Percentiles rank a stretch among this genome's conserved stretches.
phyloP scores from a whole-genome alignment of 2,888 invertebrate genomes.

The Cyclophora albipunctata region DNA sequence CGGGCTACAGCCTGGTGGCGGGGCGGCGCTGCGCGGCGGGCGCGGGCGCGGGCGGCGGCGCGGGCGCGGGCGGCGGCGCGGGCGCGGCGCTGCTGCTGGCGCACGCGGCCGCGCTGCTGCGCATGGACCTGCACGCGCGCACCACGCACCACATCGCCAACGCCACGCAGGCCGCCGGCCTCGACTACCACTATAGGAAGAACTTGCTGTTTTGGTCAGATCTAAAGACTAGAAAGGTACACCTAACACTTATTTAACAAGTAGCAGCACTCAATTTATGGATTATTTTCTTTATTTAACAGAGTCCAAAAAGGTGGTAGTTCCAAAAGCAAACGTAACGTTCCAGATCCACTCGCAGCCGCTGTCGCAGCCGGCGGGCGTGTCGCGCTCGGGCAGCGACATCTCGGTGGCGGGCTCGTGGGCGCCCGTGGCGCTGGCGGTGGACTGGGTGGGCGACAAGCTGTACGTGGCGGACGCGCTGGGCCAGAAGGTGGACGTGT shows the following conservation, averaged over 20 bases:
- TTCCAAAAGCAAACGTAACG: too few species aligned
- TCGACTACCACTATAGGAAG: slow-evolving; percentile 87
- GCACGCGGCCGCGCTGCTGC: slow-evolving; percentile 78
- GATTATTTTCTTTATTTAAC: not conserved
- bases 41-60: slow-evolving; percentile 77
- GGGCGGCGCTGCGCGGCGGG: slow-evolving; percentile 78
- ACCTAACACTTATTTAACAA: too few species aligned
- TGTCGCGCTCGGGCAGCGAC: slow-evolving; percentile 73
- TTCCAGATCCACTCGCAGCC: slow-evolving; percentile 77
- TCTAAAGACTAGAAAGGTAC: slow-evolving; percentile 87
- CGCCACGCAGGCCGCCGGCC: slow-evolving; percentile 88
- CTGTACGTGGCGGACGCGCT: slow-evolving; percentile 95
- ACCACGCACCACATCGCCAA: slow-evolving; percentile 81
- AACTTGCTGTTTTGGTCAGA: slow-evolving; percentile 93
- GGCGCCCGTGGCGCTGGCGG: slow-evolving; percentile 92
- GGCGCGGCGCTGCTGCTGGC: slow-evolving; percentile 68
- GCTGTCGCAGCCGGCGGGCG: slow-evolving; percentile 58
- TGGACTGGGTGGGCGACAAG: slow-evolving; percentile 98
- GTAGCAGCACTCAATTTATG: not conserved
- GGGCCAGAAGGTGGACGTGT: slow-evolving; percentile 94
- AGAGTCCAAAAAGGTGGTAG: not conserved
- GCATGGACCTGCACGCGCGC: slow-evolving; percentile 81
- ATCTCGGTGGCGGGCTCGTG: slow-evolving; percentile 88
- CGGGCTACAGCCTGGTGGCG: slow-evolving; percentile 80
- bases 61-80: slow-evolving; percentile 71